Evolutionary conservation across 2,797 vertebrate species (phyloP), one percentile per base, ranked within the genome.

Genomic region (Hyperoplus lanceolatus): DNA sequence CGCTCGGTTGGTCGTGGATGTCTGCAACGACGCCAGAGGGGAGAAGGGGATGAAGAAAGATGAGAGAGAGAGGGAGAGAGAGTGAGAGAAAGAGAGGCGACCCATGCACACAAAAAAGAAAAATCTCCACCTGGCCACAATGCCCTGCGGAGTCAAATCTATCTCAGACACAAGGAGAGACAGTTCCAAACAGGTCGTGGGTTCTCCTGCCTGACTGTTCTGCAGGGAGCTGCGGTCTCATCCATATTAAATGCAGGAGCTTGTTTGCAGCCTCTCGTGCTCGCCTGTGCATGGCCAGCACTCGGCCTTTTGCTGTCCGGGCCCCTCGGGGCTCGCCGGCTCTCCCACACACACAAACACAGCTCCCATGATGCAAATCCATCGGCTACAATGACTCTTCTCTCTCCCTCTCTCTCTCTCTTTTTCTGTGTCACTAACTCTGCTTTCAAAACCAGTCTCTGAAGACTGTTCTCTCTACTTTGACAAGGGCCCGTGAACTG

Each of bases 231-330:
- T 75, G 72, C 1, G 36, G 55, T 81, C 91, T 94, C 93, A 94
- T 94, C 87, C 91, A 94, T 94, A 93, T 93, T 94, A 90, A 91
- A 94, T 94, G 92, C 81, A 79, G 78, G 59, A 83, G 87, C 90
- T 89, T 89, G 93, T 95, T 90, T 93, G 91, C 92, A 92, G 91
- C 79, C 80, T 85, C 81, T 14, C 60, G 82, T 86, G 84, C 88
- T 86, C 55, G 64, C 82, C 85, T 90, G 72, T 91, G 82, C 88
- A 90, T 82, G 83, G 89, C 80, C 87, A 91, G 82, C 29, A 29
- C 86, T 84, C 81, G 79, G 82, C 82, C 29, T 29, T 86, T 77
- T 67, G 75, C 87, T 70, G 80, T 71, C 73, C 82, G 46, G 70
- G 78, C 80, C 87, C 88, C 83, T 84, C 36, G 48, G 29, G 85